These are phyloP conservation scores for Corythornis madagascariensis DNA, from an alignment of 2,113 vertebrate species.

Conservation along the genomic window DNA sequence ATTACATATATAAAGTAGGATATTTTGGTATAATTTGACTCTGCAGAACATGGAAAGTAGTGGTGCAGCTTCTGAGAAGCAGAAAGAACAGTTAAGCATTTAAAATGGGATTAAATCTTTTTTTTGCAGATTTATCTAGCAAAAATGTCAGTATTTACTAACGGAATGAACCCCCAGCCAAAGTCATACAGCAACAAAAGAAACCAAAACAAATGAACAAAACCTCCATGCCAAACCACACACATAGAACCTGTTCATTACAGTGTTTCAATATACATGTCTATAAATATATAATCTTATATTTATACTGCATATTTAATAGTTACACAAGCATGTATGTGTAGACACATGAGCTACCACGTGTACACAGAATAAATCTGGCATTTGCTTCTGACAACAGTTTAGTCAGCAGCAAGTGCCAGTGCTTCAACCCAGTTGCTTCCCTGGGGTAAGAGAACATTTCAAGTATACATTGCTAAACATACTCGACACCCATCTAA, in stretches of 20 bases:
- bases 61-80: background rate
- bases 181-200: rapidly evolving
- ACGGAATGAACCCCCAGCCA: background rate
- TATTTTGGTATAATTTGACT: background rate
- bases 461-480: conserved; percentile 1
- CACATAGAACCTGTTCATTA: background rate
- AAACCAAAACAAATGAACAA: background rate
- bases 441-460: background rate
- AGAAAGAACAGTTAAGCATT: background rate
- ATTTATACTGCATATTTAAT: background rate
- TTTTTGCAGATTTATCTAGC: background rate
- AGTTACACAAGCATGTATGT: background rate
- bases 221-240: background rate
- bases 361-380: background rate
- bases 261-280: background rate
- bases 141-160: background rate
- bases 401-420: background rate
- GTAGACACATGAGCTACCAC: background rate
- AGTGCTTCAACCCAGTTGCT: background rate
- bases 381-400: background rate
- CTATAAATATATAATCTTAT: background rate
- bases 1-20: background rate
- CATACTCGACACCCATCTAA: conserved; percentile 94
- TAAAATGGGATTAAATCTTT: background rate
- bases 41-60: background rate